Evolutionary conservation across 2,113 vertebrate genomes (phyloP).

Genomic region (Megaceryle maxima): DNA sequence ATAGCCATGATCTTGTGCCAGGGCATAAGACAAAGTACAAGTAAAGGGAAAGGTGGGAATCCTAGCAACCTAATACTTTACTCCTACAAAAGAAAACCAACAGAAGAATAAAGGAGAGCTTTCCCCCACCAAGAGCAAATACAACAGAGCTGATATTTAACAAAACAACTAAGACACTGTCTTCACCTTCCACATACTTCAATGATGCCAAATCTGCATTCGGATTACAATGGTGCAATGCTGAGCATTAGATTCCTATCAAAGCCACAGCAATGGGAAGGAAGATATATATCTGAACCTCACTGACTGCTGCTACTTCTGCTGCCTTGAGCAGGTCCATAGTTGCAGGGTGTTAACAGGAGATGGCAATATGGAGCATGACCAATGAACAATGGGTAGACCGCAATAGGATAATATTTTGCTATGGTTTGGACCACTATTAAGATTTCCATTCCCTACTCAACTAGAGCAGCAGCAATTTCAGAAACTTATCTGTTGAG

Average conservation of each 20-base stretch:
- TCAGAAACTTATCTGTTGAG: background rate
- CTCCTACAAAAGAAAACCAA: background rate
- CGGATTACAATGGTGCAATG: background rate
- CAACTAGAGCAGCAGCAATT: background rate
- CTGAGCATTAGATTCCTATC: background rate
- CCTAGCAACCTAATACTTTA: background rate
- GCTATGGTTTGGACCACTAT: background rate
- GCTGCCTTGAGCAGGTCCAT: accelerated
- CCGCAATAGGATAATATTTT: background rate
- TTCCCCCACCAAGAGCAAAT: background rate
- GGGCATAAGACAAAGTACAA: background rate
- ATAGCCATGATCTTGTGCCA: background rate
- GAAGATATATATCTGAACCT: background rate
- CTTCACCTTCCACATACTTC: background rate
- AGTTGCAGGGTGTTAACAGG: too few species aligned
- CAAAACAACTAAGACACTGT: background rate
- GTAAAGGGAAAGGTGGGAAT: background rate
- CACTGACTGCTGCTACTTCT: background rate
- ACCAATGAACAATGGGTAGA: background rate
- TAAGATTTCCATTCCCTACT: background rate
- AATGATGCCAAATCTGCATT: background rate
- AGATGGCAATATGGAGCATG: background rate
- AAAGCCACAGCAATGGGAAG: background rate
- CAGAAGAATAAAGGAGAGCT: background rate
- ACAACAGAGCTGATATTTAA: background rate